Evolutionary conservation across 2,888 invertebrate genomes (phyloP).

Genomic region (Hofmannophila pseudospretella): DNA sequence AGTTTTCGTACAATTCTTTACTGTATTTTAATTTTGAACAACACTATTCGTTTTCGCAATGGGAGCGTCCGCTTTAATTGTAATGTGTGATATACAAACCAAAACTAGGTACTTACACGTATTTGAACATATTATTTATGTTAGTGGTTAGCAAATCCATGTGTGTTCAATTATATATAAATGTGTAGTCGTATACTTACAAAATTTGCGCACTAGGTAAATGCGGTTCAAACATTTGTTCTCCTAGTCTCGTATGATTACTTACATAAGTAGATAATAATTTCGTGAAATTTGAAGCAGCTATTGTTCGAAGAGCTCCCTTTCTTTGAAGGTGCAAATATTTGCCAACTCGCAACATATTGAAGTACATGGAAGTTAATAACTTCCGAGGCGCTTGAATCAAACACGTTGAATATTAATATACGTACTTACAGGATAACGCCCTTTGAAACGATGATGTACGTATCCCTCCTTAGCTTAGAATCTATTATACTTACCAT

Average conservation of each 20-base stretch:
- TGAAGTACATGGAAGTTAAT: conserved; percentile 41
- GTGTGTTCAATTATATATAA: too few relatives aligned
- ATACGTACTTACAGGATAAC: conserved; percentile 11
- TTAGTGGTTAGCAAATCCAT: too few relatives aligned
- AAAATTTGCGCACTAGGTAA: too few relatives aligned
- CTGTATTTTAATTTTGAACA: not conserved
- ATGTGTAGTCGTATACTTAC: too few relatives aligned
- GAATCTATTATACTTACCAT: not conserved
- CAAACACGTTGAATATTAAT: conserved; percentile 33
- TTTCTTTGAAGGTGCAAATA: conserved; percentile 36
- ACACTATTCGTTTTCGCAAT: too few relatives aligned
- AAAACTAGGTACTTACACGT: too few relatives aligned
- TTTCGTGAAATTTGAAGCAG: conserved; percentile 6
- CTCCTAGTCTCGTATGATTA: too few relatives aligned
- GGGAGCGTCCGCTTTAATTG: too few relatives aligned
- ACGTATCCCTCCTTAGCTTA: not conserved
- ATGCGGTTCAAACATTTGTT: too few relatives aligned
- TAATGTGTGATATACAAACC: too few relatives aligned
- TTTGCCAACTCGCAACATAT: conserved; percentile 40
- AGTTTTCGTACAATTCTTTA: not conserved
- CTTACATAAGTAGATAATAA: conserved; percentile 1
- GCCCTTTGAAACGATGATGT: conserved; percentile 1
- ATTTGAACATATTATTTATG: too few relatives aligned
- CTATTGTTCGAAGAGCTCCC: conserved; percentile 33
- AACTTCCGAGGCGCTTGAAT: conserved; percentile 31